Evolutionary conservation across 2,113 vertebrate species (phyloP).

Genomic region (Catharus bicknelli): DNA sequence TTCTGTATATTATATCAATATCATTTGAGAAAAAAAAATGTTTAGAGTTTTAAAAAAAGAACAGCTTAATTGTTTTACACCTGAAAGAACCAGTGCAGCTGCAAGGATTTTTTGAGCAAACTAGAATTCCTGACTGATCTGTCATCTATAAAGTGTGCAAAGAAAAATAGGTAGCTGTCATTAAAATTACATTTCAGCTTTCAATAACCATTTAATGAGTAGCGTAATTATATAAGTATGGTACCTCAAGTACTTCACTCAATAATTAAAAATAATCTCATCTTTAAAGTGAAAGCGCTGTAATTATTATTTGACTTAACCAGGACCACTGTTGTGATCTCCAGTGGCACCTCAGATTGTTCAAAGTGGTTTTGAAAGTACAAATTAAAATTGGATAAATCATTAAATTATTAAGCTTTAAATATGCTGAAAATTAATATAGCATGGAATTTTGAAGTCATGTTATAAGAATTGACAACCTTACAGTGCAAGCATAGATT

Average conservation of each 20-base stretch:
- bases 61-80: slow-evolving; percentile 57
- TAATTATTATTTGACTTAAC: slow-evolving; percentile 80
- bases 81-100: slow-evolving; percentile 59
- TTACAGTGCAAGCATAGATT: slow-evolving; percentile 56
- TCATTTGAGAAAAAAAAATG: slow-evolving; percentile 5
- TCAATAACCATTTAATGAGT: slow-evolving; percentile 79
- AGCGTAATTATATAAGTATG: slow-evolving; percentile 76
- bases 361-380: slow-evolving; percentile 70
- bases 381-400: slow-evolving; percentile 76
- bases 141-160: slow-evolving; percentile 75
- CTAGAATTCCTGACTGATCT: slow-evolving; percentile 70
- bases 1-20: slow-evolving; percentile 7
- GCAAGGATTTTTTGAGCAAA: slow-evolving; percentile 63
- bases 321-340: slow-evolving; percentile 75
- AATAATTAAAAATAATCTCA: slow-evolving; percentile 82
- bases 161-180: slow-evolving; percentile 76
- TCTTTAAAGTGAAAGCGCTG: slow-evolving; percentile 76
- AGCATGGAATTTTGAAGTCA: slow-evolving; percentile 65
- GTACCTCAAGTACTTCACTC: slow-evolving; percentile 76
- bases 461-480: slow-evolving; percentile 54
- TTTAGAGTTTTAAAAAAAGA: slow-evolving; percentile 48
- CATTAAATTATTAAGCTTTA: slow-evolving; percentile 77
- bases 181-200: slow-evolving; percentile 79
- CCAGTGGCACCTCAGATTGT: slow-evolving; percentile 71
- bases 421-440: slow-evolving; percentile 66